Evolutionary conservation across 2,113 vertebrate species (phyloP).

Genomic region (Prochilodus magdalenae): DNA sequence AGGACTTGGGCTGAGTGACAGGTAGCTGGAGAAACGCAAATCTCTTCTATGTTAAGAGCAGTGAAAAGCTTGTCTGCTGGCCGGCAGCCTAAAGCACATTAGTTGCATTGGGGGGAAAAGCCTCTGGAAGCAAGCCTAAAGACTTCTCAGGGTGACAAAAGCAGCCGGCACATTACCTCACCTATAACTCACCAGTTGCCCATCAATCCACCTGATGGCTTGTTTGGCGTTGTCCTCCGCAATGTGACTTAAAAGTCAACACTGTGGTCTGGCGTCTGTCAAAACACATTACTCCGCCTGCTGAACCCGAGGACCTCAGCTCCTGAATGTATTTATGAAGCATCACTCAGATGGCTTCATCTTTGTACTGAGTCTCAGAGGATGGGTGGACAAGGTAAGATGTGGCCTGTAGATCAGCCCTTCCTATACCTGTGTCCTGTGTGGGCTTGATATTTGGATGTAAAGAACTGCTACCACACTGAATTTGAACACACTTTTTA

Average conservation of each 20-base stretch:
- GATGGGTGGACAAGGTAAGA: not conserved
- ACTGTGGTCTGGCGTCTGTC: constrained; percentile 47
- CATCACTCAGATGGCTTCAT: not conserved
- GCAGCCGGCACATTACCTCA: constrained; percentile 47
- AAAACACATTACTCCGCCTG: constrained; percentile 37
- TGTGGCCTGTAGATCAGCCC: not conserved
- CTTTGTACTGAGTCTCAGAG: not conserved
- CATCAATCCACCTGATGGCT: constrained; percentile 54
- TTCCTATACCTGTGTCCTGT: not conserved
- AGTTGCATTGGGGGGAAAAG: constrained; percentile 71
- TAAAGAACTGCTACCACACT: not conserved
- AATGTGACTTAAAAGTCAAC: constrained; percentile 50
- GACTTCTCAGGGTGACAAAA: constrained; percentile 73
- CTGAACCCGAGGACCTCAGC: constrained; percentile 12
- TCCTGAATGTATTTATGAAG: constrained; percentile 16
- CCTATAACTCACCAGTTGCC: constrained; percentile 37
- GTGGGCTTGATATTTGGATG: not conserved
- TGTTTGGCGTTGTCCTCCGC: constrained; percentile 39
- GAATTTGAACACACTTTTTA: too few relatives aligned
- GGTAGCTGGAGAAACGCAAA: constrained; percentile 69
- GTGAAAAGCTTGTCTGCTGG: constrained; percentile 73
- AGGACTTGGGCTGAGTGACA: constrained; percentile 75
- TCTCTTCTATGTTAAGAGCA: constrained; percentile 69
- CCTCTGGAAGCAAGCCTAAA: constrained; percentile 73
- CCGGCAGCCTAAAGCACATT: constrained; percentile 75